Evolutionary conservation across 23 tunicate genomes (phyloP).

Genomic region (Halocynthia aurantium): DNA sequence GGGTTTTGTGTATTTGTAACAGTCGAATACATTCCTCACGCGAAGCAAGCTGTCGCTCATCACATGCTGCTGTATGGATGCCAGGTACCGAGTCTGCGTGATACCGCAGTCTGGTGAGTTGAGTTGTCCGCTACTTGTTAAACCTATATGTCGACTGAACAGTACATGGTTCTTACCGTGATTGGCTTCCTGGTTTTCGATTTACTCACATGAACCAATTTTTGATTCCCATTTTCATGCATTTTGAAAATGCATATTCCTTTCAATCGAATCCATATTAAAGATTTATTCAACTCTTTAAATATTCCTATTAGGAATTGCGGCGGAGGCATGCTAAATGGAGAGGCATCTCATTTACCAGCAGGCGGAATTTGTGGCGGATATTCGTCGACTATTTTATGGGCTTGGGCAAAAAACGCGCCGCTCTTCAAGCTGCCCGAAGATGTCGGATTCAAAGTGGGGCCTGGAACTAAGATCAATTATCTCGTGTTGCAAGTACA

Average conservation of each 20-base stretch:
- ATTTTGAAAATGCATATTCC: no score
- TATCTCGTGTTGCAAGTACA: slow-evolving; percentile 49
- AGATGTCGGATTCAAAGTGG: slow-evolving; percentile 43
- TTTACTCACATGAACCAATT: no score
- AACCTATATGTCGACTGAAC: no score
- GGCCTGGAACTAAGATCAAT: slow-evolving; percentile 16
- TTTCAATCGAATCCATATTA: no score
- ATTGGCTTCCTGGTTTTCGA: no score
- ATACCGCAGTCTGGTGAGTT: slow-evolving; percentile 7
- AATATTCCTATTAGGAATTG: slow-evolving; percentile 24
- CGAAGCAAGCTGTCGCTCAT: slow-evolving; percentile 43
- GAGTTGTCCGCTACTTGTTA: no score
- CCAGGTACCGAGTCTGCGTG: slow-evolving; percentile 4
- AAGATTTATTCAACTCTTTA: no score
- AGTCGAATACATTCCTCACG: slow-evolving; percentile 41
- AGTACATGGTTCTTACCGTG: no score
- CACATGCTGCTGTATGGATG: slow-evolving; percentile 59
- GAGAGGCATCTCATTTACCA: not conserved
- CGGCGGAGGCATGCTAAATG: slow-evolving; percentile 21
- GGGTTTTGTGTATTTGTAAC: not conserved
- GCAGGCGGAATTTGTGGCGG: not conserved
- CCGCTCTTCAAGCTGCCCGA: slow-evolving; percentile 35
- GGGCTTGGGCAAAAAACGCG: slow-evolving; percentile 68
- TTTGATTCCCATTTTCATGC: no score
- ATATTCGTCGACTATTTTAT: slow-evolving; percentile 13